Percentiles rank a stretch among this genome's conserved stretches.
These are phyloP conservation scores for Centrocercus urophasianus DNA, from an alignment of 2,113 vertebrate genomes.

Conservation along the genomic window DNA sequence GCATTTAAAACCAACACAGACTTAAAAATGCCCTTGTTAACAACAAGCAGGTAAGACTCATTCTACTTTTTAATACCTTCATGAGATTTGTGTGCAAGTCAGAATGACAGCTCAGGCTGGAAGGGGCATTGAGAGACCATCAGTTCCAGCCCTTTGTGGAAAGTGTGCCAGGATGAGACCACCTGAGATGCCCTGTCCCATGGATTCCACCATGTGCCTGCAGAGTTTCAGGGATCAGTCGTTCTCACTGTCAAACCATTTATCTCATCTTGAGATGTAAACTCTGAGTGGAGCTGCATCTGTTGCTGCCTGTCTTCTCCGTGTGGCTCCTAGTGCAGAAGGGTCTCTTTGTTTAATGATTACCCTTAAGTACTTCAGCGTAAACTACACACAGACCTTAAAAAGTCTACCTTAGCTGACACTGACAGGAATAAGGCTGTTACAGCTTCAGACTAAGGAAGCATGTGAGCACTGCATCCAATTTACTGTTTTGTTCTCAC, in stretches of 20 bases:
- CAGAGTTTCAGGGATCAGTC: background rate
- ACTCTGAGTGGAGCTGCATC: background rate
- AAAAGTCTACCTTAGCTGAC: too few relatives aligned
- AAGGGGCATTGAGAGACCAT: background rate
- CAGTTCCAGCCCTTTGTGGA: background rate
- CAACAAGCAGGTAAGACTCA: background rate
- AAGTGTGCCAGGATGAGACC: background rate
- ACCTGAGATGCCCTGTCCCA: background rate
- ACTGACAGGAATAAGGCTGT: background rate
- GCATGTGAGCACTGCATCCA: background rate
- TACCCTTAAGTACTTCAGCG: too few relatives aligned
- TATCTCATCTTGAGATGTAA: background rate
- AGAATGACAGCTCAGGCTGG: background rate
- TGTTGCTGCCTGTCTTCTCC: background rate
- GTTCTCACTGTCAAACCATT: background rate
- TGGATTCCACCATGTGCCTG: background rate
- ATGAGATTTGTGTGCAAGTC: fast-evolving
- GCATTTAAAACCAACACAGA: background rate
- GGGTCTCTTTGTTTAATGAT: background rate
- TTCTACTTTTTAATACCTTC: background rate
- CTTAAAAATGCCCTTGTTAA: background rate
- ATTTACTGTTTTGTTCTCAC: background rate
- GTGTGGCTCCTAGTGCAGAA: background rate
- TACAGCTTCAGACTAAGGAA: background rate
- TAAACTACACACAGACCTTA: background rate